A percentile compares a stretch with the other conserved stretches of the same genome.
phyloP scores from a whole-genome alignment of 2,888 invertebrate species.

The Amphipyra tragopoginis region DNA sequence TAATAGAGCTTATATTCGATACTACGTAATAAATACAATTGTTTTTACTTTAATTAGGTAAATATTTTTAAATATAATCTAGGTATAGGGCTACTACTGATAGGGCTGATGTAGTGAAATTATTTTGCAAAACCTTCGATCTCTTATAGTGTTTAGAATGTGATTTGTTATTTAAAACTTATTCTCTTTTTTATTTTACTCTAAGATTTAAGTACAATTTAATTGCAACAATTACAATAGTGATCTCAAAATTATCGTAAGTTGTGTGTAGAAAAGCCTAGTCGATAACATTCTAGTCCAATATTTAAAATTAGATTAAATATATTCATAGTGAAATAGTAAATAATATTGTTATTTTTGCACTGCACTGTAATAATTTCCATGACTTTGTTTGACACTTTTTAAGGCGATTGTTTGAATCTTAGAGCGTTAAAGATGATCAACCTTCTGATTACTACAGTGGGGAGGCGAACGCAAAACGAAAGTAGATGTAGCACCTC shows the following conservation, averaged over 20 bases:
- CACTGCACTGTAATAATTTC: conserved; percentile 28
- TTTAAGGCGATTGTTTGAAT: conserved; percentile 3
- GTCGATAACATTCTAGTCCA: conserved; percentile 39
- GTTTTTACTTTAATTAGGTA: neutral
- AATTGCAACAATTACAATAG: conserved; percentile 19
- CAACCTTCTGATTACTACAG: neutral
- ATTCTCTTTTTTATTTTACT: neutral
- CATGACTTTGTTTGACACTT: neutral
- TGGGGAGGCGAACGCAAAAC: no score
- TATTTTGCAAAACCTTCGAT: neutral
- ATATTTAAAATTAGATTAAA: conserved; percentile 6
- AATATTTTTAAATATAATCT: neutral
- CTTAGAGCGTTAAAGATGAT: neutral
- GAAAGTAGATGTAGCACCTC: no score
- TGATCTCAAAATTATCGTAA: conserved; percentile 25
- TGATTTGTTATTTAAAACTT: no score
- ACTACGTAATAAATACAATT: conserved; percentile 11
- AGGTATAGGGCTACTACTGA: neutral
- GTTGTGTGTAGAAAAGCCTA: conserved; percentile 31
- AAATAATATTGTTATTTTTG: conserved; percentile 26
- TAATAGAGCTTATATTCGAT: conserved; percentile 55
- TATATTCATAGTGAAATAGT: conserved; percentile 5
- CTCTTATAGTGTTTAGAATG: neutral
- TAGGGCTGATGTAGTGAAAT: neutral
- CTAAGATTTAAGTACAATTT: conserved; percentile 1